Evolutionary conservation across 2,113 vertebrate genomes (phyloP).

Genomic region (Sphyrna mokarran): DNA sequence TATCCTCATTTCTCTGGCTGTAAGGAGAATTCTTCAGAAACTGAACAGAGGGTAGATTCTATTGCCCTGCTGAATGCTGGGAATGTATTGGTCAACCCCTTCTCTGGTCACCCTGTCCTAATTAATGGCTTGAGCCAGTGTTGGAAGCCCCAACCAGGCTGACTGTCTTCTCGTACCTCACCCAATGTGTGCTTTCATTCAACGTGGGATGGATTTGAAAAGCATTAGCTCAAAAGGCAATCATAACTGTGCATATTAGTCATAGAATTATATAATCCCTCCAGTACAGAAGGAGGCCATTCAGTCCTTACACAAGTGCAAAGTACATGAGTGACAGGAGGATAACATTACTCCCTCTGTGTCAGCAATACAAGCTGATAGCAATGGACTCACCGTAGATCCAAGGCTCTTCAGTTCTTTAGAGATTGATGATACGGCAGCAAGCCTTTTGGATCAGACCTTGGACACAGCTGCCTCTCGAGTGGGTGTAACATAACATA

Average conservation of each 20-base stretch:
- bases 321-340: too few relatives aligned
- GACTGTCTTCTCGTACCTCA: background rate
- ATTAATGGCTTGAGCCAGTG: background rate
- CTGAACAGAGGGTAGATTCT: too few relatives aligned
- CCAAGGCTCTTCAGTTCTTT: background rate
- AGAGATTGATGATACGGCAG: background rate
- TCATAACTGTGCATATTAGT: background rate
- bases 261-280: too few relatives aligned
- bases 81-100: too few relatives aligned
- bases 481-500: background rate
- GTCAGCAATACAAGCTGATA: too few relatives aligned
- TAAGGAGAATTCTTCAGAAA: background rate
- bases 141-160: background rate
- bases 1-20: background rate
- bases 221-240: background rate
- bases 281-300: too few relatives aligned
- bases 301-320: too few relatives aligned
- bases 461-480: background rate
- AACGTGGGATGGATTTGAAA: background rate
- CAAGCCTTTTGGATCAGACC: background rate
- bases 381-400: too few relatives aligned
- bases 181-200: background rate
- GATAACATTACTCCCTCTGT: background rate
- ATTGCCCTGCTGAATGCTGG: too few relatives aligned
- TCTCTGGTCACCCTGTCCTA: too few relatives aligned